phyloP scores from a whole-genome alignment of 2,888 invertebrate species.

The Nineta flava region DNA sequence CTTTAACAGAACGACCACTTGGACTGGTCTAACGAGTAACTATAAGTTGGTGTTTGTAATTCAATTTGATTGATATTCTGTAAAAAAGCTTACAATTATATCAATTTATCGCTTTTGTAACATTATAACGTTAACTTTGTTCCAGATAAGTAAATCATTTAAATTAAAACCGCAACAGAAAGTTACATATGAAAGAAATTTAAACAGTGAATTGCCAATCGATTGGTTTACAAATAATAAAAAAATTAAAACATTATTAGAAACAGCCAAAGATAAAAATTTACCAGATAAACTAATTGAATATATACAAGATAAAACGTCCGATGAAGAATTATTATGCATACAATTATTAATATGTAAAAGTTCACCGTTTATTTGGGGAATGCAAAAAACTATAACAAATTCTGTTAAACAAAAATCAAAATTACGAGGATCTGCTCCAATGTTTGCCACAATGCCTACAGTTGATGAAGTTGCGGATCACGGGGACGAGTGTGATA shows the following conservation, averaged over 20 bases:
- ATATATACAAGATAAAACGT: constrained; percentile 34
- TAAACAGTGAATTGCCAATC: constrained; percentile 28
- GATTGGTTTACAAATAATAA: constrained; percentile 48
- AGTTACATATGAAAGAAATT: constrained; percentile 19
- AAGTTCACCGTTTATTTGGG: constrained; percentile 55
- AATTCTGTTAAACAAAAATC: constrained; percentile 13
- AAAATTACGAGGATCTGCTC: constrained; percentile 17
- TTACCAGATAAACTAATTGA: constrained; percentile 45
- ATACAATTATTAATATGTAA: constrained; percentile 61
- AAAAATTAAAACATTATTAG: constrained; percentile 37
- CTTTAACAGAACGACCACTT: no score
- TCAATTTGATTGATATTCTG: no score
- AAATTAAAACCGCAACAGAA: constrained; percentile 29
- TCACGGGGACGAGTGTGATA: constrained; percentile 46
- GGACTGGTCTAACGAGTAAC: no score
- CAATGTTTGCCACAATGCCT: constrained; percentile 46
- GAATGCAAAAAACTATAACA: constrained; percentile 48
- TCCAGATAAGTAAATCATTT: constrained; percentile 43
- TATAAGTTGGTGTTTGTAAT: no score
- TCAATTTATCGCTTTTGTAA: constrained; percentile 3
- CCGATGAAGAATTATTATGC: constrained; percentile 47
- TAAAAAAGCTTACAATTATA: background rate
- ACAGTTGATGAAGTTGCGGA: constrained; percentile 38
- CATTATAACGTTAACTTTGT: constrained; percentile 12
- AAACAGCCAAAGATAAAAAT: constrained; percentile 41